Base-by-base conservation (phyloP, 2,113 vertebrate genomes). In the Micromys minutus region DNA sequence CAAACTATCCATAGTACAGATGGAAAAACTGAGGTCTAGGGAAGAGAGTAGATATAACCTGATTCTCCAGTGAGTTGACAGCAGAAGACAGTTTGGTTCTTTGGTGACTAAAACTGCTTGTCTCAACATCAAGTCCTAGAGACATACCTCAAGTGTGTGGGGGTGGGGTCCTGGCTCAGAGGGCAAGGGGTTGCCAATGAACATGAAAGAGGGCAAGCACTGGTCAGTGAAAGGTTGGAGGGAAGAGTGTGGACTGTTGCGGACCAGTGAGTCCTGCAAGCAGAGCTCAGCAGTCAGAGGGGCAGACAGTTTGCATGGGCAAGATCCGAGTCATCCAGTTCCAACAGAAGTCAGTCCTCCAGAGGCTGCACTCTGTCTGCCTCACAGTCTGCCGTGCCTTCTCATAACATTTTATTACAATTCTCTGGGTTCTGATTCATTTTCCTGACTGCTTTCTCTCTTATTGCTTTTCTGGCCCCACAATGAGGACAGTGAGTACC, bases 371-470 rank as follows among this genome's bases (percentile, higher is more conserved):
- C 15, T 36, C 36, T 93, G 50, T 91, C 50, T 24, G 84, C 71
- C 61, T 81, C 39, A 67, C 42, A 89, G 87, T 92, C 93, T 87
- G 26, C 31, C 22, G 2, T 81, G 92, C 97, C 94, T 94, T 97
- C 88, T 94, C 96, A 95, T 97, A 97, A 97, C 93, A 63, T 96
- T 97, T 96, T 97, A 97, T 96, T 96, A 95, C 96, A 95, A 94
- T 94, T 87, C 92, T 95, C 97, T 95, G 88, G 76, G 67, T 96
- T 74, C 94, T 96, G 95, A 97, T 96, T 96, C 94, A 97, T 97
- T 97, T 94, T 96, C 90, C 93, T 92, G 84, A 81, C 90, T 95
- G 57, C 71, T 90, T 90, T 65, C 85, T 93, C 93, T 92, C 71
- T 92, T 94, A 95, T 89, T 91, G 69, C 94, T 93, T 55, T 97